Evolutionary conservation across 2,888 invertebrate genomes (phyloP).

Genomic region (Drosophila paranaensis): DNA sequence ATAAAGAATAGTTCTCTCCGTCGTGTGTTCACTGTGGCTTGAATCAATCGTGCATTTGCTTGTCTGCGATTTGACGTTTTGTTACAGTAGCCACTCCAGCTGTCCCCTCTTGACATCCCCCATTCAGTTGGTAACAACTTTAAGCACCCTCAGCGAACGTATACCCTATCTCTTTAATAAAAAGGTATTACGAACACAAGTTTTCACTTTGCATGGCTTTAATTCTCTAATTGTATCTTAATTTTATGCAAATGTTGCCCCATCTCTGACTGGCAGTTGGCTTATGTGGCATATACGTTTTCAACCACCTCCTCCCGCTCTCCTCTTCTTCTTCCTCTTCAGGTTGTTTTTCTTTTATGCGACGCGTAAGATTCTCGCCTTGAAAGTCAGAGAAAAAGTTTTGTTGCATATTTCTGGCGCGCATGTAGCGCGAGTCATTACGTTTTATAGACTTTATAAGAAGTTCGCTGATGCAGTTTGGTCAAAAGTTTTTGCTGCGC

Average conservation of each 20-base stretch:
- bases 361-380: constrained; percentile 20
- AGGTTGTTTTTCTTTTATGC: background rate
- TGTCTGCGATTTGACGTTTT: constrained; percentile 33
- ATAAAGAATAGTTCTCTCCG: background rate
- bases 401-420: constrained; percentile 72
- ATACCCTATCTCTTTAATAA: constrained; percentile 11
- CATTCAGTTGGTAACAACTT: constrained; percentile 18
- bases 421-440: constrained; percentile 76
- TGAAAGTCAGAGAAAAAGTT: constrained; percentile 69
- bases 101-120: background rate
- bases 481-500: constrained; percentile 63
- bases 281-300: constrained; percentile 23
- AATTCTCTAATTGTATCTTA: constrained; percentile 58
- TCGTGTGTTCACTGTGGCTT: background rate
- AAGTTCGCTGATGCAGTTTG: constrained; percentile 73
- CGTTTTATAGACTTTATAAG: constrained; percentile 77
- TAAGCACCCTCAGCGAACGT: constrained; percentile 8
- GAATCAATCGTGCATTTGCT: constrained; percentile 18
- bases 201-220: constrained; percentile 23
- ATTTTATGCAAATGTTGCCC: constrained; percentile 58
- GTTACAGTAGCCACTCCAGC: constrained; percentile 12
- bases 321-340: background rate
- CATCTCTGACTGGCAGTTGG: constrained; percentile 25
- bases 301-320: background rate
- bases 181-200: constrained; percentile 11